Percentiles rank a stretch among this genome's conserved stretches.
Conservation (phyloP, 2,113 vertebrate genomes). For the Ciconia maguari region DNA sequence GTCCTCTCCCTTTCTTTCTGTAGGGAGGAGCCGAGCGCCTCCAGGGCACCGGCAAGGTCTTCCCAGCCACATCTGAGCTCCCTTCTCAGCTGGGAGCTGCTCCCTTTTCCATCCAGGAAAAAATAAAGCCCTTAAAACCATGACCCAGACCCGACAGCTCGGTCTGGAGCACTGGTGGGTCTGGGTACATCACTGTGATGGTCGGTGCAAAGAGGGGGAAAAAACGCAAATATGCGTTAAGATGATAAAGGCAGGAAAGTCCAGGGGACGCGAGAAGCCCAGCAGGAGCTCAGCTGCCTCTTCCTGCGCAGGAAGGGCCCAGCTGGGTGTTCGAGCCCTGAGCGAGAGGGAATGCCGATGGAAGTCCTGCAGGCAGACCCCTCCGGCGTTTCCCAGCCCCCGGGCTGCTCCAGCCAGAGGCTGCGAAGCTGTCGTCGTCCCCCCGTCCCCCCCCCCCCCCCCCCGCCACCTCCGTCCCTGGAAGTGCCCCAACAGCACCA, state of each 20-base stretch:
- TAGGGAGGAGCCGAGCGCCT: rapidly evolving
- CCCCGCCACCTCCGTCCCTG: rapidly evolving
- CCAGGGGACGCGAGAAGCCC: rapidly evolving
- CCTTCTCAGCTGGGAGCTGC: background rate
- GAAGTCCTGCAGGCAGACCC: background rate
- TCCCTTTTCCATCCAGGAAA: background rate
- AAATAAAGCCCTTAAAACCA: background rate
- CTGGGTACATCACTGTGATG: rapidly evolving
- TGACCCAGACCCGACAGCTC: rapidly evolving
- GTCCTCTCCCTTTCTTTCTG: rapidly evolving
- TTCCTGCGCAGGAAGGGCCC: background rate
- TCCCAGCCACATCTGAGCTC: rapidly evolving
- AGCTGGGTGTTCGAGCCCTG: rapidly evolving
- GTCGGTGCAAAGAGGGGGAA: rapidly evolving
- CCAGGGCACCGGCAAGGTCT: background rate
- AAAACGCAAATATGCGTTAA: rapidly evolving
- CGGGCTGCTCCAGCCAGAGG: background rate
- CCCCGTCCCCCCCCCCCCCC: too few species aligned
- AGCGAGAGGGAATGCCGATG: rapidly evolving
- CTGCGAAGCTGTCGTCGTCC: background rate
- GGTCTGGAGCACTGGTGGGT: rapidly evolving
- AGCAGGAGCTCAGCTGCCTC: background rate
- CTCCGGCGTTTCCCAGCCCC: background rate
- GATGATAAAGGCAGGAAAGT: too few species aligned
- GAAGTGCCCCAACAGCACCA: background rate